phyloP scores from a whole-genome alignment of 2,888 invertebrate genomes.

The Eurytoma californica region DNA sequence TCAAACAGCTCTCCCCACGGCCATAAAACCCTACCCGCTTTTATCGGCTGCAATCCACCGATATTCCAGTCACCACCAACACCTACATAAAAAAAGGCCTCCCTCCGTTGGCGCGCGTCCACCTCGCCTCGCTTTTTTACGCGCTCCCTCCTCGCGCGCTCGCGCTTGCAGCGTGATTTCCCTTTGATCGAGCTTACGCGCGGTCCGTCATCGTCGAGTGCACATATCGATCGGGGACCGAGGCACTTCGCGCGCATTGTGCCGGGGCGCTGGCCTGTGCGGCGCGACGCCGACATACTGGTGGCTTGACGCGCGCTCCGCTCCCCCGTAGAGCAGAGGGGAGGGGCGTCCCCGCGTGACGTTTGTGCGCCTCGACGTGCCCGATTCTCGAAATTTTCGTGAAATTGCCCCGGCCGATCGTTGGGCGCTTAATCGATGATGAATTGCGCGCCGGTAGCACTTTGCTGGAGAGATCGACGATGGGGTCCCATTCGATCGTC shows the following conservation, averaged over 20 bases:
- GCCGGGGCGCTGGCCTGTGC: slow-evolving; percentile 72
- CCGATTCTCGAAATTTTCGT: slow-evolving; percentile 72
- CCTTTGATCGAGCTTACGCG: slow-evolving; percentile 68
- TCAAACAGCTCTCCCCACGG: too few species aligned
- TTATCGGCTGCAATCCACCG: too few species aligned
- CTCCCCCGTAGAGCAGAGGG: slow-evolving; percentile 49
- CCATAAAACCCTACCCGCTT: too few species aligned
- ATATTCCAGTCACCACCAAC: too few species aligned
- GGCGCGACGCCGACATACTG: slow-evolving; percentile 71
- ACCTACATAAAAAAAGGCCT: too few species aligned
- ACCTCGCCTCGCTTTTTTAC: background rate
- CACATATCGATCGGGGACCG: slow-evolving; percentile 71
- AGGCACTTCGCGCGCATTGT: slow-evolving; percentile 66
- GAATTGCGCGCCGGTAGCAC: slow-evolving; percentile 64
- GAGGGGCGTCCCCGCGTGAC: background rate
- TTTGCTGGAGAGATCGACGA: slow-evolving; percentile 18
- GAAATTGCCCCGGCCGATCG: slow-evolving; percentile 73
- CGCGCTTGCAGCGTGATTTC: slow-evolving; percentile 63
- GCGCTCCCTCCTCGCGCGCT: slow-evolving; percentile 11
- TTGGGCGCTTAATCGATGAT: slow-evolving; percentile 74
- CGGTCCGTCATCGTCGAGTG: slow-evolving; percentile 70
- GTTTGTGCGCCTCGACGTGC: slow-evolving; percentile 60
- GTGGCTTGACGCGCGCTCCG: slow-evolving; percentile 64
- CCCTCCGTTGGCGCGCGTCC: too few species aligned
- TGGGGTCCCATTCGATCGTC: too few species aligned